Conservation (phyloP, 2,113 vertebrate genomes). For the Dicerorhinus sumatrensis region DNA sequence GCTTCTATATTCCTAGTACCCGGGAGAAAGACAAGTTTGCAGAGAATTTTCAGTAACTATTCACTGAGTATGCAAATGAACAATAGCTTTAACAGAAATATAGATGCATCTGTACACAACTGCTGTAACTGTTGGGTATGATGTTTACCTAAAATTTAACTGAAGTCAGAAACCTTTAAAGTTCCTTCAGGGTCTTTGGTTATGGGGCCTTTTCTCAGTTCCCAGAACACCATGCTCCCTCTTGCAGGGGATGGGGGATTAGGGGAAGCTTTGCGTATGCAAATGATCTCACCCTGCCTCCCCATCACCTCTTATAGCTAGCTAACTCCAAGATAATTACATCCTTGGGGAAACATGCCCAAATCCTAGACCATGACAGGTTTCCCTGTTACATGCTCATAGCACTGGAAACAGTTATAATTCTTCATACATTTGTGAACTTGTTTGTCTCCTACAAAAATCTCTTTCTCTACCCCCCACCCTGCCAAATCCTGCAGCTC, state of each 20-base stretch:
- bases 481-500: too few species aligned
- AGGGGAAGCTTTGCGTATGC: fast-evolving
- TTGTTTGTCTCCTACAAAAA: fast-evolving
- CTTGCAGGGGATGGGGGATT: fast-evolving
- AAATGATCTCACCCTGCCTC: too few species aligned
- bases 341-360: not conserved
- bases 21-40: not conserved
- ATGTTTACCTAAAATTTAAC: not conserved
- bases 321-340: not conserved
- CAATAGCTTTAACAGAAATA: not conserved
- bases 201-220: not conserved
- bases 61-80: not conserved
- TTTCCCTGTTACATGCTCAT: fast-evolving
- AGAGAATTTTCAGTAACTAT: not conserved
- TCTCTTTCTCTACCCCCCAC: too few species aligned
- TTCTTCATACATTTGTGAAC: not conserved
- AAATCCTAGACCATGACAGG: not conserved
- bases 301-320: too few species aligned
- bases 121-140: not conserved
- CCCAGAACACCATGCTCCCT: not conserved
- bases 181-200: not conserved
- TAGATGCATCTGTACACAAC: fast-evolving
- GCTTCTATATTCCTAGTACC: fast-evolving
- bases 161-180: not conserved
- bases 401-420: not conserved